These are phyloP conservation scores for Artibeus lituratus DNA, from an alignment of 2,797 vertebrate species.

Conservation along the genomic window DNA sequence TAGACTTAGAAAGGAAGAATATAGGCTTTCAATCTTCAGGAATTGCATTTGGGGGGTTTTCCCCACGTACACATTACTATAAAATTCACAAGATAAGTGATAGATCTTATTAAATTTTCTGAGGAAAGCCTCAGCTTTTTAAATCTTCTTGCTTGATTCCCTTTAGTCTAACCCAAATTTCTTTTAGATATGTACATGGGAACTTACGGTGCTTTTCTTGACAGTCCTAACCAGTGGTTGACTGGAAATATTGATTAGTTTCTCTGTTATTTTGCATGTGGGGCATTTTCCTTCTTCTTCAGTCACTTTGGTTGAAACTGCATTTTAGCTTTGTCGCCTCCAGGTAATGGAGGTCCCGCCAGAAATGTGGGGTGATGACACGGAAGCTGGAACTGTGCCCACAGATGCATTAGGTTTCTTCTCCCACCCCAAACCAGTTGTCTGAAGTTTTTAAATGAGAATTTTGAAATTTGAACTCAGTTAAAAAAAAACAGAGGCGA, in stretches of 20 bases:
- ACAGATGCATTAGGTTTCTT: conserved; percentile 72
- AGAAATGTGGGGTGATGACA: conserved; percentile 48
- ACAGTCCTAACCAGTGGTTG: not conserved
- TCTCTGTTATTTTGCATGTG: not conserved
- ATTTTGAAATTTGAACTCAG: conserved; percentile 67
- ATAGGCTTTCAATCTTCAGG: not conserved
- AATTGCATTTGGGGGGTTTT: not conserved
- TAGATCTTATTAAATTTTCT: not conserved
- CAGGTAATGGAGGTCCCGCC: conserved; percentile 56
- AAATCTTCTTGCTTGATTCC: conserved; percentile 17
- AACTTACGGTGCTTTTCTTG: not conserved
- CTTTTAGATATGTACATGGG: not conserved
- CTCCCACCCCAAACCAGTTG: conserved; percentile 51
- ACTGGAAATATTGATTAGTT: not conserved
- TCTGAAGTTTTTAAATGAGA: conserved; percentile 65
- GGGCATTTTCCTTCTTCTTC: not conserved
- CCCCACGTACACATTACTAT: not conserved
- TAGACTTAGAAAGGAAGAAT: not conserved
- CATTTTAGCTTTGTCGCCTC: conserved; percentile 56
- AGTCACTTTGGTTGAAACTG: not conserved
- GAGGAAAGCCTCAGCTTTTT: not conserved
- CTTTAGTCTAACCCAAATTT: not conserved
- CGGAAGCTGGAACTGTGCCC: conserved; percentile 60
- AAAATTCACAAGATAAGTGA: not conserved
- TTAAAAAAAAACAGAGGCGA: conserved; percentile 28